Evolutionary conservation across 2,888 invertebrate genomes (phyloP).

Genomic region (Eulithis prunata): DNA sequence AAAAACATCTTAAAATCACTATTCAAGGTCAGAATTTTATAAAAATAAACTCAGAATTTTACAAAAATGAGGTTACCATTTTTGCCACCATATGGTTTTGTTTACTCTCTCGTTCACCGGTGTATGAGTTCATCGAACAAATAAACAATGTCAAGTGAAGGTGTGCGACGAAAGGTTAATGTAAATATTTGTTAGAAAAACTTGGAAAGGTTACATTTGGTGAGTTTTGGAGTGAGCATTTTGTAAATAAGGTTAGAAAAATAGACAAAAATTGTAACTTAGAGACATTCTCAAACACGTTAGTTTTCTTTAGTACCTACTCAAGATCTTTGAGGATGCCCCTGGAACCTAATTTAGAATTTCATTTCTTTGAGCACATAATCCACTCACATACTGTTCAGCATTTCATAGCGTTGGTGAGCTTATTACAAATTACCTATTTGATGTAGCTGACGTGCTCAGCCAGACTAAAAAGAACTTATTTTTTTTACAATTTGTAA

Average conservation of each 20-base stretch:
- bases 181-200: conserved; percentile 47
- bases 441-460: no score
- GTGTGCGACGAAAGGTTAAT: conserved; percentile 50
- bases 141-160: conserved; percentile 57
- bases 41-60: conserved; percentile 29
- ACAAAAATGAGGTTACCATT: conserved; percentile 43
- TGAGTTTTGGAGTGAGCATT: conserved; percentile 23
- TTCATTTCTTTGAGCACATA: no score
- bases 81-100: conserved; percentile 55
- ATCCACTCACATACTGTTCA: no score
- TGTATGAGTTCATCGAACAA: conserved; percentile 45
- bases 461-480: no score
- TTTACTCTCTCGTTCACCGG: conserved; percentile 43
- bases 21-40: conserved; percentile 19
- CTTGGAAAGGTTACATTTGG: conserved; percentile 54
- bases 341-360: no score
- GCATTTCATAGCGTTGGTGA: no score
- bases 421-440: no score
- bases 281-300: no score
- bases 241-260: neutral
- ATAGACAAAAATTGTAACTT: no score
- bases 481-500: no score
- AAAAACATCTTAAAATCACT: neutral
- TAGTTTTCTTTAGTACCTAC: no score
- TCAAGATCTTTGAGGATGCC: no score